A percentile compares a stretch with the other conserved stretches of the same genome.
Conservation (phyloP, 1,140 invertebrate genomes). For the Dendroctonus ponderosae region DNA sequence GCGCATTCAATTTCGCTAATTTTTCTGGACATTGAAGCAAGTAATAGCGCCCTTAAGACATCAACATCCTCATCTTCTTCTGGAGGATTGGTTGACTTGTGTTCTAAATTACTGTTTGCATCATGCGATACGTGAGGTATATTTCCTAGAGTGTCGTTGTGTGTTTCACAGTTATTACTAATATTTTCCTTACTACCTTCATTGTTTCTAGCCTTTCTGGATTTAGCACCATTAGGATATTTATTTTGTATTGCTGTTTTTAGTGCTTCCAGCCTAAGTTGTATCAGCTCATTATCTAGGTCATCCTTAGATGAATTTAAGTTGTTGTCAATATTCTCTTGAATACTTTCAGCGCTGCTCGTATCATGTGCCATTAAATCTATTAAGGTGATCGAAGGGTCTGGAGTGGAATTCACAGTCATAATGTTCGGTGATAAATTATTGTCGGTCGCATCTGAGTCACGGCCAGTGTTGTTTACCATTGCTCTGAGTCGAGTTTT, state of each 20-base stretch:
- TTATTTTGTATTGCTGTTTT: conserved; percentile 48
- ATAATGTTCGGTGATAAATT: too few relatives aligned
- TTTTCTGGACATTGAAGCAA: conserved; percentile 49
- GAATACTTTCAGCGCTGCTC: not conserved
- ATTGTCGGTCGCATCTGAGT: not conserved
- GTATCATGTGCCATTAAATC: conserved; percentile 1
- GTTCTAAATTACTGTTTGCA: not conserved
- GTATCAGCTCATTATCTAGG: conserved; percentile 43
- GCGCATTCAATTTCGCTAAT: conserved; percentile 34
- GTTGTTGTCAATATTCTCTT: too few relatives aligned
- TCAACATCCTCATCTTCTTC: conserved; percentile 51
- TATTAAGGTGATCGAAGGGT: not conserved
- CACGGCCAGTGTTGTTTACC: conserved; percentile 21
- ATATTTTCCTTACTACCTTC: conserved; percentile 42
- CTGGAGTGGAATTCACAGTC: not conserved
- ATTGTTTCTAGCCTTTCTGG: conserved; percentile 34
- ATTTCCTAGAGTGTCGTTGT: too few relatives aligned
- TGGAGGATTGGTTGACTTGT: conserved; percentile 25
- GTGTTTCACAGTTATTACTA: conserved; percentile 26
- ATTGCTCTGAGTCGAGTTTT: conserved; percentile 38
- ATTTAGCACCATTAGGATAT: conserved; percentile 40
- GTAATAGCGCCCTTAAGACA: conserved; percentile 46
- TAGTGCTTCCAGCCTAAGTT: conserved; percentile 46
- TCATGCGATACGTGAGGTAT: too few relatives aligned
- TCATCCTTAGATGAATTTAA: conserved; percentile 19